A percentile compares a stretch with the other conserved stretches of the same genome.
Conservation (phyloP, 2,888 invertebrate species). For the Polietes domitor region DNA sequence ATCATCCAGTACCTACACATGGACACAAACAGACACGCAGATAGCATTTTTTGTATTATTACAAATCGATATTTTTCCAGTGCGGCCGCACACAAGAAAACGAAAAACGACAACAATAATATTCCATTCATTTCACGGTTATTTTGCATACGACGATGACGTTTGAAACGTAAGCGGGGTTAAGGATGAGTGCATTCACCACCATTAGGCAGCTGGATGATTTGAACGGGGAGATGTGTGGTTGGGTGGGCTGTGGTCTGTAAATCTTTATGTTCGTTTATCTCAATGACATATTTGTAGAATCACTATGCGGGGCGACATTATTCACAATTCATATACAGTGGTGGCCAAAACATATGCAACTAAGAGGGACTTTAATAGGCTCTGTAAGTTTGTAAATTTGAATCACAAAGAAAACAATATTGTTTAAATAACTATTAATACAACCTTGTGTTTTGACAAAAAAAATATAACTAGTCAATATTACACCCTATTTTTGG, state of each 20-base stretch:
- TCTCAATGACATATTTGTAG: slow-evolving; percentile 2
- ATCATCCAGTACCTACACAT: neutral
- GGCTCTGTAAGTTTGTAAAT: no score
- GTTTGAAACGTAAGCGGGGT: neutral
- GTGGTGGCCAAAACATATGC: no score
- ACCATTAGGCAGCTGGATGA: neutral
- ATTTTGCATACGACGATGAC: neutral
- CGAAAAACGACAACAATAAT: neutral
- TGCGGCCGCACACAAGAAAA: neutral
- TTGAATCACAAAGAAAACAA: no score
- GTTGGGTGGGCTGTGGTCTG: neutral
- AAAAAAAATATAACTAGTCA: no score
- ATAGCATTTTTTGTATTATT: neutral
- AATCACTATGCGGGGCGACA: neutral
- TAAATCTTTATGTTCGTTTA: slow-evolving; percentile 24
- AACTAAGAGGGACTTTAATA: no score
- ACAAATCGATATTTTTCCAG: slow-evolving; percentile 20
- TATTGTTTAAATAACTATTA: no score
- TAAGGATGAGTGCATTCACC: neutral
- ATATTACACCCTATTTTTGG: no score
- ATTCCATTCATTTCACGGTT: neutral
- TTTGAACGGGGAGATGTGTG: slow-evolving; percentile 12
- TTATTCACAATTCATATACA: no score
- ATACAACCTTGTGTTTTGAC: no score
- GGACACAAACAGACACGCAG: neutral